Evolutionary conservation across 2,113 vertebrate species (phyloP), one percentile per base, ranked within the genome.

Genomic region (Alces alces): DNA sequence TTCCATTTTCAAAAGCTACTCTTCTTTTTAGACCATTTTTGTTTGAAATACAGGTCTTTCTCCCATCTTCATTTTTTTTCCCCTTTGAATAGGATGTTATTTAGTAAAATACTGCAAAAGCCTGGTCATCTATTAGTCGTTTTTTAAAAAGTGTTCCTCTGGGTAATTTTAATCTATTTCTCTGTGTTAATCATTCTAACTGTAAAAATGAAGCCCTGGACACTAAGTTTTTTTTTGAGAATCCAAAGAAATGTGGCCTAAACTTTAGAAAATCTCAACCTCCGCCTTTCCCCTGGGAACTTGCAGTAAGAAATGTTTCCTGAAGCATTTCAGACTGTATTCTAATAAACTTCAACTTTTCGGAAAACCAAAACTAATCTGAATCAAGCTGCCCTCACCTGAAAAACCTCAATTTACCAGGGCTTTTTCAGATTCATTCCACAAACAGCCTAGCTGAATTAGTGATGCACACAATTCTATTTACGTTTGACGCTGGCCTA

Each of bases 81-180:
- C 39, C 47, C 58, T 95, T 66, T 87, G 39, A 93, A 45, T 39
- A 84, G 50, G 50, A 89, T 80, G 39, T 61, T 96, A 57, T 25
- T 97, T 45, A 39, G 39, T 73, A 90, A 97, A 89, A 79, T 21
- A 36, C 43, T 61, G 13, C 3, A 61, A 96, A 96, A 70, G 52
- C 4, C 66, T 52, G 7, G 28, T 76, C 13, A 83, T 78, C 83
- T 93, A 55, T 43, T 43, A 93, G 58, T 92, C 66, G 47, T 50
- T 96, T 95, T 50, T 96, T 95, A 50, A 89, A 95, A 79, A 82
- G 30, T 70, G 61, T 89, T 89, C 61, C 54, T 89, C 86, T 79
- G 73, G 66, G n/a, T 39, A 58, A 85, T 73, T 54, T 76, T 55
- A 85, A 66, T 70, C n/a, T 33, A 23, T 89, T 93, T 83, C 76